phyloP scores from a whole-genome alignment of 1,140 invertebrate genomes.

The Lucilia sericata region DNA sequence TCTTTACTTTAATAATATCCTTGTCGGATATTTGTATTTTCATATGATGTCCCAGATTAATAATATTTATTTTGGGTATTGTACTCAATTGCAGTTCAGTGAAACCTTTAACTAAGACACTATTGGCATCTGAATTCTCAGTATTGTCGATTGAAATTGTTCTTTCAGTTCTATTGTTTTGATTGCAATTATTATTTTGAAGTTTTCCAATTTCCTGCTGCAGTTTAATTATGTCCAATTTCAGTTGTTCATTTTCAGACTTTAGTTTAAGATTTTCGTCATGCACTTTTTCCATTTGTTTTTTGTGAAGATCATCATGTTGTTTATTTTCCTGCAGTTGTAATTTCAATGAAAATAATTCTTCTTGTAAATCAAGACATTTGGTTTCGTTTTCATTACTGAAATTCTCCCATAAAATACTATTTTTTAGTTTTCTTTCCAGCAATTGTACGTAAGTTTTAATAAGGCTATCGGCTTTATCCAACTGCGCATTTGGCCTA shows the following conservation, averaged over 20 bases:
- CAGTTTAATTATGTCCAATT: background rate
- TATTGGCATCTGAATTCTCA: background rate
- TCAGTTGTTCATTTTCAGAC: background rate
- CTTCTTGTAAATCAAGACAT: background rate
- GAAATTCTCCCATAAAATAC: background rate
- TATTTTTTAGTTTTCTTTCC: background rate
- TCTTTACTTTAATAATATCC: background rate
- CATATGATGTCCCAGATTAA: background rate
- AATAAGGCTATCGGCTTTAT: background rate
- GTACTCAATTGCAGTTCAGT: background rate
- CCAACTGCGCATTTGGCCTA: background rate
- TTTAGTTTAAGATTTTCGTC: background rate
- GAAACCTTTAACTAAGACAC: background rate
- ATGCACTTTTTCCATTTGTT: background rate
- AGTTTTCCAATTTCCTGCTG: too few relatives aligned
- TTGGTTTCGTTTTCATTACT: background rate
- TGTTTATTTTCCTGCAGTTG: background rate
- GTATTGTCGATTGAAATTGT: background rate
- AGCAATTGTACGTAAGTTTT: background rate
- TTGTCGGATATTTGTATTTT: background rate
- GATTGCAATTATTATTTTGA: background rate
- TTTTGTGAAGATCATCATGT: background rate
- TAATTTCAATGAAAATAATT: background rate
- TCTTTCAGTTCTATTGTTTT: background rate
- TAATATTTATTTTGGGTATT: background rate